A percentile compares a stretch with the other conserved stretches of the same genome.
Conservation (phyloP, 2,888 invertebrate genomes). For the Chloromyia formosa region DNA sequence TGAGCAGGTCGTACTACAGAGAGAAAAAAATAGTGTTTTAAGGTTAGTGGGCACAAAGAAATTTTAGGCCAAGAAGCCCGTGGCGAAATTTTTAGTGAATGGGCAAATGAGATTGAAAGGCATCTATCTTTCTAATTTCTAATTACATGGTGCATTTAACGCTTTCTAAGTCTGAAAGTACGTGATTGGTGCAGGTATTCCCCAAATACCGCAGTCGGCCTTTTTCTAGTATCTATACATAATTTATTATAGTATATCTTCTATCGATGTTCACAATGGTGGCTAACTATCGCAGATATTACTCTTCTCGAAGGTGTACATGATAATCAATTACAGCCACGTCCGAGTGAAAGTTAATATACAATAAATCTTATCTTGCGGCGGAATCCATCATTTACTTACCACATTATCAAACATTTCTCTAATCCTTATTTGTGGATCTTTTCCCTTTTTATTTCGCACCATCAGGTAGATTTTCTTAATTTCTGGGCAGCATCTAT, state of each 20-base stretch:
- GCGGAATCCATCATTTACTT: slow-evolving; percentile 61
- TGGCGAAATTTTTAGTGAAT: neutral
- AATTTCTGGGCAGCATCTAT: slow-evolving; percentile 76
- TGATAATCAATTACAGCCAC: neutral
- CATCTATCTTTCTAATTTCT: neutral
- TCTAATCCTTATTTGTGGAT: slow-evolving; percentile 77
- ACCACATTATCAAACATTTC: slow-evolving; percentile 86
- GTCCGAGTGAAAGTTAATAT: neutral
- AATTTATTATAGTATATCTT: neutral
- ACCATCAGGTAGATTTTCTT: slow-evolving; percentile 83
- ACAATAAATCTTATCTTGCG: neutral
- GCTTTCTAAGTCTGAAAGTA: neutral
- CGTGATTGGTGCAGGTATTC: neutral
- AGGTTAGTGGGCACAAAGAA: neutral
- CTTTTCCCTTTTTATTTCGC: slow-evolving; percentile 84
- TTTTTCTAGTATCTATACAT: neutral
- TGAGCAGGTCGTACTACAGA: neutral
- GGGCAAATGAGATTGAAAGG: neutral
- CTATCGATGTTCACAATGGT: too few species aligned
- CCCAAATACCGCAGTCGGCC: neutral
- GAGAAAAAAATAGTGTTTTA: neutral
- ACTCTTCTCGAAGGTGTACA: neutral
- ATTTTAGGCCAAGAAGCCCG: neutral
- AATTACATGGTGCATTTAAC: neutral
- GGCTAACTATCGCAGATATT: too few species aligned